Base-by-base conservation (phyloP, 64 coral and sea anemone genomes). In the Stichodactyla mertensii region DNA sequence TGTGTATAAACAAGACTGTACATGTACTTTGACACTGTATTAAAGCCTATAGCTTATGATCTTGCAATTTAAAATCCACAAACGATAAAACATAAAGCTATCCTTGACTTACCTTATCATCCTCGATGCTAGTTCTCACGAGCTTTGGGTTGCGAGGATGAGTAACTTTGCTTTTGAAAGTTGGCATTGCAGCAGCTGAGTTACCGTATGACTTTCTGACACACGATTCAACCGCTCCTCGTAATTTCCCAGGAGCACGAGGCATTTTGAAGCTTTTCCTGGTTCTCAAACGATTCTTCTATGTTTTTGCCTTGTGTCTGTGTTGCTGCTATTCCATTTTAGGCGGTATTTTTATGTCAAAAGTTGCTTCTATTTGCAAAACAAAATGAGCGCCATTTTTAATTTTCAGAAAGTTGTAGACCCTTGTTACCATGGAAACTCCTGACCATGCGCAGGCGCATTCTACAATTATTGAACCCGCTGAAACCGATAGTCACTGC, bases 61-160 rank as follows among this genome's bases (percentile, higher is more conserved):
- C 14, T 58, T 1, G 56, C 14, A 58, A 11, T 58, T 15, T 4
- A 11, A 58, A 58, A 58, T 58, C 56, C 56, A 58, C 56, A 58
- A 58, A 1, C 6, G 9, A 15, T 15, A 11, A 58, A 58, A 11
- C 8, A 9, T 58, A 11, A 9, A 58, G 56, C 14, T 74, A 74
- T 74, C 69, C 10, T 31, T 22, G 6, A 84, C 52, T 54, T 86
- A 96, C 94, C 91, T 96, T 96, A 61, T 96, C 94, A 87, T 96
- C 94, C 82, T 96, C 94, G 54, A 92, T 51, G 64, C 88, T 79
- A 80, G 89, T 89, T 87, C 87, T 93, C 2, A 96, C 94, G 88
- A 96, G 94, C 78, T 96, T 96, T 16, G 94, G 94, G 85, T 96
- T 96, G 84, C 94, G 89, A 13, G 94, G 94, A 84, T 93, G 94